These are phyloP conservation scores for Phaenicophaeus curvirostris DNA, from an alignment of 2,797 vertebrate genomes.

Conservation along the genomic window DNA sequence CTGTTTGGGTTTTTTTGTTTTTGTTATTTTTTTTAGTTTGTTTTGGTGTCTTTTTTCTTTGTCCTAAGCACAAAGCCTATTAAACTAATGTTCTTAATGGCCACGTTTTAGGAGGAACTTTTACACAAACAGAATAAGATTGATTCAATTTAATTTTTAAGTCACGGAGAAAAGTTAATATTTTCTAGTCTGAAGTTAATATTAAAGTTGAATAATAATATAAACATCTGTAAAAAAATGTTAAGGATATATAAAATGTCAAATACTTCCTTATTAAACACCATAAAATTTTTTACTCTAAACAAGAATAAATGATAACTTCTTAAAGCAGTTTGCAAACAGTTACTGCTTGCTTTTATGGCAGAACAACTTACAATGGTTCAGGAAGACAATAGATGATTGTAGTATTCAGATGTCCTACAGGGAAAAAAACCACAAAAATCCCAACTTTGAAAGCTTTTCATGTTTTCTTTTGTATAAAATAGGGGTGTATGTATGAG, in stretches of 20 bases:
- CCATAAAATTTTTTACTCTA: neutral
- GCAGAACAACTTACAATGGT: neutral
- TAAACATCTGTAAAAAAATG: neutral
- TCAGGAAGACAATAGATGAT: neutral
- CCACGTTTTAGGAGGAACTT: neutral
- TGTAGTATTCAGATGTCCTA: neutral
- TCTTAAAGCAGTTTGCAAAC: neutral
- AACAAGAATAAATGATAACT: neutral
- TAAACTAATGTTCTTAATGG: neutral
- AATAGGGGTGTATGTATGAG: neutral
- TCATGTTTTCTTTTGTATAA: neutral
- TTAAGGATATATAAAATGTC: neutral
- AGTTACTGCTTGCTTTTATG: neutral
- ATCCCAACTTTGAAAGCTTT: neutral
- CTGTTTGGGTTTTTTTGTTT: neutral
- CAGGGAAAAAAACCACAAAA: neutral
- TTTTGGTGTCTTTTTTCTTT: neutral
- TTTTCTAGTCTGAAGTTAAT: neutral
- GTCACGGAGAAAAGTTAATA: neutral
- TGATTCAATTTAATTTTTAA: conserved; percentile 17
- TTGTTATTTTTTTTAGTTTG: neutral
- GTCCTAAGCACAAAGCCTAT: neutral
- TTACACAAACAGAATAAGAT: neutral
- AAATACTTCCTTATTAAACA: neutral
- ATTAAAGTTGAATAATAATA: neutral